Conservation (phyloP, 2,888 invertebrate species). For the Eupithecia pulchellata region DNA sequence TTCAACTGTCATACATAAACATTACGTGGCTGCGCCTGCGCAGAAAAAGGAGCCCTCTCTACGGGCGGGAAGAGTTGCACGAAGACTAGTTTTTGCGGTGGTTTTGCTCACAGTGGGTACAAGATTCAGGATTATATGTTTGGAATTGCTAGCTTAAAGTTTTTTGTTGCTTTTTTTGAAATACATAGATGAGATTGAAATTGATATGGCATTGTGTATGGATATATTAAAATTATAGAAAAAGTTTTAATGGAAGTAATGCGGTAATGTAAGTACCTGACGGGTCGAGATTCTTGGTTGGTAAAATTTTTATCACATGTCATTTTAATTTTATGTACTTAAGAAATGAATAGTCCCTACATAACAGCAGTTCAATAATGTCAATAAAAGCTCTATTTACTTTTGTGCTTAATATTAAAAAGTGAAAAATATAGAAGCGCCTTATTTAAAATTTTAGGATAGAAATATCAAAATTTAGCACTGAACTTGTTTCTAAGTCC, state of each 20-base stretch:
- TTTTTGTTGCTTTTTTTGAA: conserved; percentile 1
- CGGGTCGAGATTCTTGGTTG: neutral
- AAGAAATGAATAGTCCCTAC: too few species aligned
- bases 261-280: neutral
- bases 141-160: conserved; percentile 5
- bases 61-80: conserved; percentile 56
- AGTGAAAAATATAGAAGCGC: neutral
- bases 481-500: neutral
- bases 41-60: conserved; percentile 61
- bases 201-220: neutral
- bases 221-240: neutral
- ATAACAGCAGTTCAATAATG: too few species aligned
- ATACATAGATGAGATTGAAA: conserved; percentile 3
- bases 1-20: conserved; percentile 71
- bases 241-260: neutral
- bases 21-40: conserved; percentile 54
- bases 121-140: conserved; percentile 9
- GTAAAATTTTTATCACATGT: neutral
- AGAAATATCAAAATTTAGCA: neutral
- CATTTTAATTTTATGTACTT: too few species aligned
- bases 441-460: neutral
- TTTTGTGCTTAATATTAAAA: neutral
- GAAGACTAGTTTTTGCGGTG: conserved; percentile 52
- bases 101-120: conserved; percentile 49
- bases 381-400: neutral